phyloP scores from a whole-genome alignment of 2,113 vertebrate genomes.

The Leucoraja erinaceus region DNA sequence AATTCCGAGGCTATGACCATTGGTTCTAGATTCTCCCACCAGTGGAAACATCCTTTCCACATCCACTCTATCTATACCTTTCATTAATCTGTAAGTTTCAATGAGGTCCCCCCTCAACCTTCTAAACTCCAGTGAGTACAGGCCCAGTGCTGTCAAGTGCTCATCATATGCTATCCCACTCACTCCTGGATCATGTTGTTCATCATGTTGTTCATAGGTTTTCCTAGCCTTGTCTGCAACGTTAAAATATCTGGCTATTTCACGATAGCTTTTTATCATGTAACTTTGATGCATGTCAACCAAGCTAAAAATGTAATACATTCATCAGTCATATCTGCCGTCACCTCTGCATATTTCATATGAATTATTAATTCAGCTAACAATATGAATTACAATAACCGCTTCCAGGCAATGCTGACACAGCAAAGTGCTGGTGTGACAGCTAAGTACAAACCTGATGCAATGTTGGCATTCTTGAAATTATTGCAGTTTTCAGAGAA shows the following conservation, averaged over 20 bases:
- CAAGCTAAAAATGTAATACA: background rate
- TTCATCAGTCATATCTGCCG: constrained; percentile 14
- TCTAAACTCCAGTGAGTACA: too few relatives aligned
- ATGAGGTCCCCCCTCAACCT: too few relatives aligned
- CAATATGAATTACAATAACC: constrained; percentile 25
- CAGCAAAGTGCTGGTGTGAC: constrained; percentile 12
- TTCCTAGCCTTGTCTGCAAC: background rate
- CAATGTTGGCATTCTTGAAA: constrained; percentile 23
- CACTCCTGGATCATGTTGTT: too few relatives aligned
- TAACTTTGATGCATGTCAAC: background rate
- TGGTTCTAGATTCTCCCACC: too few relatives aligned
- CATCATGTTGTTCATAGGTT: background rate
- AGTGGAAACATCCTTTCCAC: too few relatives aligned
- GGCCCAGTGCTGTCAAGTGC: too few relatives aligned
- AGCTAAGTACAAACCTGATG: background rate
- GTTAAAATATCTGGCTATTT: background rate
- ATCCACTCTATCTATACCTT: too few relatives aligned
- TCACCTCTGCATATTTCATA: constrained; percentile 25
- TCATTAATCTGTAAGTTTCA: too few relatives aligned
- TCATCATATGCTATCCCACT: too few relatives aligned
- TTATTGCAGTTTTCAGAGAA: constrained; percentile 20
- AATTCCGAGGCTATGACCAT: too few relatives aligned
- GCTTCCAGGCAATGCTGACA: constrained; percentile 4
- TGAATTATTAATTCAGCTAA: constrained; percentile 6
- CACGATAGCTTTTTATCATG: background rate